Conservation (phyloP, 2,888 invertebrate genomes). For the Cantharis flavilabris region DNA sequence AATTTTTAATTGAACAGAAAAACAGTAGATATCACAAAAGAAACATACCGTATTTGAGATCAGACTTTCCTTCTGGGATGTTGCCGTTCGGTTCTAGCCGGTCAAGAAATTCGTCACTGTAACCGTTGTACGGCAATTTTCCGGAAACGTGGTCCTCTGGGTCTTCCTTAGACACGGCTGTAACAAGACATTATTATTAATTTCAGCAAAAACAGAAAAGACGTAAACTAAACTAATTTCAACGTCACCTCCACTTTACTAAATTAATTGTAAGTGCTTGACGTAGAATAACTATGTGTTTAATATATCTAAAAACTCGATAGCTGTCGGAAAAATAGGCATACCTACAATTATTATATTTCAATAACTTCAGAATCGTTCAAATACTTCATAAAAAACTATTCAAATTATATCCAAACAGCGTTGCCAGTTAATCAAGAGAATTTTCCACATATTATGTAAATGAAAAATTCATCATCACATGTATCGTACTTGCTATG, state of each 20-base stretch:
- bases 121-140: constrained; percentile 89
- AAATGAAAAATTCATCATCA: not conserved
- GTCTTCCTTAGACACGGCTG: constrained; percentile 93
- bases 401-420: not conserved
- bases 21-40: not conserved
- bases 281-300: not conserved
- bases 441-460: not conserved
- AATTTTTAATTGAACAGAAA: not conserved
- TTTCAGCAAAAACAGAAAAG: constrained; percentile 21
- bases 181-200: constrained; percentile 53
- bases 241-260: constrained; percentile 16
- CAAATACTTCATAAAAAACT: not conserved
- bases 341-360: not conserved
- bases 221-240: constrained; percentile 2
- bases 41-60: constrained; percentile 69
- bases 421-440: not conserved
- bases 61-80: constrained; percentile 84
- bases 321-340: too few species aligned
- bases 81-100: constrained; percentile 92
- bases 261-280: constrained; percentile 15
- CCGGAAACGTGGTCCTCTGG: constrained; percentile 69
- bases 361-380: not conserved
- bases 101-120: constrained; percentile 93
- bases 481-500: not conserved
- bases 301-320: not conserved